A percentile compares a stretch with the other conserved stretches of the same genome.
These are phyloP conservation scores for Seira ritae DNA, from an alignment of 2,888 invertebrate species.

Conservation along the genomic window DNA sequence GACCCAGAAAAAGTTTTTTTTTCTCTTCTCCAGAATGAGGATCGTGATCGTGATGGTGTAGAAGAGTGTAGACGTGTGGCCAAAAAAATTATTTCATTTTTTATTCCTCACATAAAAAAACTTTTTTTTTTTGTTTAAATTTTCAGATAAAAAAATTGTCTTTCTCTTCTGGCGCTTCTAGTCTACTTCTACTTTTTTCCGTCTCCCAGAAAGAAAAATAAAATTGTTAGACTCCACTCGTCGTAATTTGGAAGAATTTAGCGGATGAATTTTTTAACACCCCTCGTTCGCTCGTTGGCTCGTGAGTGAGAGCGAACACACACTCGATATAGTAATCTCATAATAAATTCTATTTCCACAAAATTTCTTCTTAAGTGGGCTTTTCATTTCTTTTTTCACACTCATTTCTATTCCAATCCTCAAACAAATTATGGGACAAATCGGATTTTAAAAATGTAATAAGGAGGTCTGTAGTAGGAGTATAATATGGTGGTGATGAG, in stretches of 20 bases:
- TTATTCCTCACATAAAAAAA: background rate
- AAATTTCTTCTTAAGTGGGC: background rate
- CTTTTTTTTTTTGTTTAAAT: too few relatives aligned
- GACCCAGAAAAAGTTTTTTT: background rate
- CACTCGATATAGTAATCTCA: background rate
- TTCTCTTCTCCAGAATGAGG: background rate
- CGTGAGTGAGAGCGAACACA: too few relatives aligned
- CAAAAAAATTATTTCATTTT: background rate
- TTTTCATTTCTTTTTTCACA: background rate
- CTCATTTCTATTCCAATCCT: background rate
- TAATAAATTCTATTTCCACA: background rate
- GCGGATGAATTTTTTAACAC: background rate
- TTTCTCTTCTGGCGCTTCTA: background rate
- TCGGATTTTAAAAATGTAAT: background rate
- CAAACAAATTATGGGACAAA: background rate
- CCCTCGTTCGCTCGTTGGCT: background rate
- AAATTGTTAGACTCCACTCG: too few relatives aligned
- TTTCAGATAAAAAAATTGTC: background rate
- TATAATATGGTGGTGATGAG: too few relatives aligned
- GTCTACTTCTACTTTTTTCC: background rate
- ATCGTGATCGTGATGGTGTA: too few relatives aligned
- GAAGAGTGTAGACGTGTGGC: background rate
- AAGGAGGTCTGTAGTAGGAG: background rate
- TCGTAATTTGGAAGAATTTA: background rate
- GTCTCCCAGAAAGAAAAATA: too few relatives aligned